Percentiles rank a stretch among this genome's conserved stretches.
These are phyloP conservation scores for Biston stratarius DNA, from an alignment of 2,888 invertebrate genomes.

Conservation along the genomic window DNA sequence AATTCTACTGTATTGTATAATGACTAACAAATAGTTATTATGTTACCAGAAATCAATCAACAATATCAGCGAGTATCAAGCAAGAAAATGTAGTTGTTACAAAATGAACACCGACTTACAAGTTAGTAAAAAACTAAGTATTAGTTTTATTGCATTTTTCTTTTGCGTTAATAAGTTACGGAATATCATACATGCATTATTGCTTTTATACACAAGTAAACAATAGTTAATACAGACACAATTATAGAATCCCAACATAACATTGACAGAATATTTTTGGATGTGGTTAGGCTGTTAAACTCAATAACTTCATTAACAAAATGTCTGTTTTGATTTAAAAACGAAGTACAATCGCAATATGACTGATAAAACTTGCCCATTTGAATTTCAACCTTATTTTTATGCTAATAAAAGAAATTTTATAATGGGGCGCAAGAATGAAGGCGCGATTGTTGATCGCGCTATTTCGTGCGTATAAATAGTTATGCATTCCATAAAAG, in stretches of 20 bases:
- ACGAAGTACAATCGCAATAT: too few relatives aligned
- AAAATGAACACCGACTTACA: constrained; percentile 6
- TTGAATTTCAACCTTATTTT: too few relatives aligned
- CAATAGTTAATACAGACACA: neutral
- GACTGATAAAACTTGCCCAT: too few relatives aligned
- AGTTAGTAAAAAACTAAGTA: constrained; percentile 7
- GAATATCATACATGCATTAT: constrained; percentile 29
- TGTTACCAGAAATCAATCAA: neutral
- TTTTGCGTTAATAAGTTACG: neutral
- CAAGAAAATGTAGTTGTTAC: neutral
- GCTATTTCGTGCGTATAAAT: too few relatives aligned
- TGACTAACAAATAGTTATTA: neutral
- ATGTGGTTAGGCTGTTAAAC: neutral
- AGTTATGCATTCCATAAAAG: too few relatives aligned
- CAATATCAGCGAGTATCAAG: neutral
- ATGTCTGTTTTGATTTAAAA: too few relatives aligned
- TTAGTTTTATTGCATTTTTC: neutral
- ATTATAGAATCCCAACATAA: neutral
- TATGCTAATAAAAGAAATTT: too few relatives aligned
- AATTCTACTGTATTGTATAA: neutral
- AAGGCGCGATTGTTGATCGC: too few relatives aligned
- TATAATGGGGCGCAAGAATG: too few relatives aligned
- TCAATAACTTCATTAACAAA: too few relatives aligned
- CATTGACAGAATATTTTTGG: neutral
- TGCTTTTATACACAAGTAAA: constrained; percentile 21